phyloP scores from a whole-genome alignment of 2,888 invertebrate species.

The Orthosia gothica region DNA sequence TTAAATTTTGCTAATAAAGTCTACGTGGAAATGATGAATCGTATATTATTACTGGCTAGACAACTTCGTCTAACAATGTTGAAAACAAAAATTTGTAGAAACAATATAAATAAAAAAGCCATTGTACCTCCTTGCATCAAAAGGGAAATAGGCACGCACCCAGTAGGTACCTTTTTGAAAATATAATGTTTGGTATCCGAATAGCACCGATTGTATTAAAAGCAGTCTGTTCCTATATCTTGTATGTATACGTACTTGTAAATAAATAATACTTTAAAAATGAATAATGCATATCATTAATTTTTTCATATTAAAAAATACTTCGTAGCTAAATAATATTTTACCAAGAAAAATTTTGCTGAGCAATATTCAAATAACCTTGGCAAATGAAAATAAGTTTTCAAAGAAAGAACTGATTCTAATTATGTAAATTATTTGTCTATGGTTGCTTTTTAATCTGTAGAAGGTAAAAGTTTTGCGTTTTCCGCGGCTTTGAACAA shows the following conservation, averaged over 20 bases:
- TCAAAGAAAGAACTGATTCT: not conserved
- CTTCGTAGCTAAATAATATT: not conserved
- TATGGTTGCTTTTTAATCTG: conserved; percentile 28
- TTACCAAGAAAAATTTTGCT: not conserved
- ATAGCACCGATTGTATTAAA: not conserved
- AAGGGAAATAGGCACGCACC: too few species aligned
- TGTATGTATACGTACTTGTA: too few species aligned
- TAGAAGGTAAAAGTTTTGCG: not conserved
- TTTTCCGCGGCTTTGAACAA: not conserved
- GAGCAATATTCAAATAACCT: not conserved
- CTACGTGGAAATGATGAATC: not conserved
- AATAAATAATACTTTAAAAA: too few species aligned
- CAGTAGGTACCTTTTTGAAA: too few species aligned
- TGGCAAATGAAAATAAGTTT: conserved; percentile 4
- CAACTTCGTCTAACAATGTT: not conserved
- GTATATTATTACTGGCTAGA: not conserved
- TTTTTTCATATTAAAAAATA: too few species aligned
- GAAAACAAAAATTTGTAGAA: not conserved
- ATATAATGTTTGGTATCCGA: not conserved
- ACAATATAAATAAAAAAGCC: too few species aligned
- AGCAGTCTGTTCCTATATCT: not conserved
- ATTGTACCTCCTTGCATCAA: not conserved
- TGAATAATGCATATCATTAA: too few species aligned
- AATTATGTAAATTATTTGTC: conserved; percentile 32
- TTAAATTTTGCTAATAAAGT: not conserved